Evolutionary conservation across 2,113 vertebrate species (phyloP).

Genomic region (Vidua macroura): DNA sequence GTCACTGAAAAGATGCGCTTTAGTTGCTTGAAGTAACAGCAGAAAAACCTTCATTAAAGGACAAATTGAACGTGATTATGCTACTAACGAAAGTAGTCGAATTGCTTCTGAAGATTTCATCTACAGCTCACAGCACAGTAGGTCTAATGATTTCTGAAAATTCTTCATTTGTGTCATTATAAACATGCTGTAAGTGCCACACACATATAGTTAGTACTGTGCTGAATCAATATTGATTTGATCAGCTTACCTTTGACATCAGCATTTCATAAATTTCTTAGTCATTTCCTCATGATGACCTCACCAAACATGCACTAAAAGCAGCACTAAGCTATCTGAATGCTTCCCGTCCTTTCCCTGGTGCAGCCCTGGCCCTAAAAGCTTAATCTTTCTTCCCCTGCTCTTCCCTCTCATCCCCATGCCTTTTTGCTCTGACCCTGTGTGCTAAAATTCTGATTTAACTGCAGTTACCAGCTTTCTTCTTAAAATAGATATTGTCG

Average conservation of each 20-base stretch:
- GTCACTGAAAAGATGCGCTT: neutral
- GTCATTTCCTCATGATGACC: slow-evolving; percentile 28
- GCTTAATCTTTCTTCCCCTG: neutral
- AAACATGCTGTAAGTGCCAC: neutral
- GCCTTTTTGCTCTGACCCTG: neutral
- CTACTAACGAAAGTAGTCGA: neutral
- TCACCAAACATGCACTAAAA: neutral
- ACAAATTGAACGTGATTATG: neutral
- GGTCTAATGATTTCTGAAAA: slow-evolving; percentile 39
- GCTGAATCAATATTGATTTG: slow-evolving; percentile 33
- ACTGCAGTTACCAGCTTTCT: neutral
- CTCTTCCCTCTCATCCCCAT: neutral
- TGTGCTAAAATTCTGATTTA: neutral
- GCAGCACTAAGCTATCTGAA: neutral
- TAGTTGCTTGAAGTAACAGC: neutral
- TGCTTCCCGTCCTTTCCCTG: neutral
- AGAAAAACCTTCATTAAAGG: slow-evolving; percentile 13
- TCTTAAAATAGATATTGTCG: neutral
- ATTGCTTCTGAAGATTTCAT: slow-evolving; percentile 38
- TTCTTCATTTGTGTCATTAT: neutral
- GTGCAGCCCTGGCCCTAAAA: neutral
- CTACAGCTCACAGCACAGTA: slow-evolving; percentile 8
- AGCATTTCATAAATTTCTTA: slow-evolving; percentile 34
- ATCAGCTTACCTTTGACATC: slow-evolving; percentile 20
- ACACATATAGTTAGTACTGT: neutral